A percentile compares a stretch with the other conserved stretches of the same genome.
Conservation (phyloP, 2,888 invertebrate species). For the Philhelius pedissequus region DNA sequence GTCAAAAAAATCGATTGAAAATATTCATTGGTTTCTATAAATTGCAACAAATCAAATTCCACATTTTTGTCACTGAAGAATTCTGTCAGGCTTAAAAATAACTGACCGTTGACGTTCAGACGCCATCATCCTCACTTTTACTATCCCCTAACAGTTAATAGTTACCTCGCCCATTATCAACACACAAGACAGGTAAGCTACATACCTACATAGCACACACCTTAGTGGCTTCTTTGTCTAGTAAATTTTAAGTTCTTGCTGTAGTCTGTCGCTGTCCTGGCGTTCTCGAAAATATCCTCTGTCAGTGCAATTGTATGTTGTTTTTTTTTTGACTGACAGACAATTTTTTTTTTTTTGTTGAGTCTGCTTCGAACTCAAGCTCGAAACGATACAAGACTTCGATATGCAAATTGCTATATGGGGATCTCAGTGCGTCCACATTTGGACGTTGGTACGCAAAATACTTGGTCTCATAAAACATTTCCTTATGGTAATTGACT, state of each 20-base stretch:
- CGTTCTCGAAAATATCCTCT: conserved; percentile 13
- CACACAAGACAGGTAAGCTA: not conserved
- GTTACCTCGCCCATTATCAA: not conserved
- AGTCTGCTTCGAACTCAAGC: not conserved
- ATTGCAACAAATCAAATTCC: not conserved
- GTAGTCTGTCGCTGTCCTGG: not conserved
- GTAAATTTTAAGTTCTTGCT: not conserved
- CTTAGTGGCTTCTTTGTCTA: not conserved
- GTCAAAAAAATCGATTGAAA: too few species aligned
- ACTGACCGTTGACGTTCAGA: conserved; percentile 18
- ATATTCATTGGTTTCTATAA: too few species aligned
- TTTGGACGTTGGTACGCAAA: conserved; percentile 37
- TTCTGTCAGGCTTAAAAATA: not conserved
- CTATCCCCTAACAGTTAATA: not conserved
- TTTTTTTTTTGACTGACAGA: not conserved
- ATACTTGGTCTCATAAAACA: conserved; percentile 33
- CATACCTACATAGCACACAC: not conserved
- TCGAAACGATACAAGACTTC: conserved; percentile 11
- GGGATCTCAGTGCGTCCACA: conserved; percentile 14
- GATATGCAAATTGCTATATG: conserved; percentile 47
- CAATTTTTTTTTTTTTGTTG: conserved; percentile 1
- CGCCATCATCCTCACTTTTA: conserved; percentile 11
- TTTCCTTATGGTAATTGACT: conserved; percentile 66
- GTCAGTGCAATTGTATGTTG: not conserved
- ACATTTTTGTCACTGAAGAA: not conserved